Conservation (phyloP, 2,113 vertebrate genomes). For the Pitta sordida region DNA sequence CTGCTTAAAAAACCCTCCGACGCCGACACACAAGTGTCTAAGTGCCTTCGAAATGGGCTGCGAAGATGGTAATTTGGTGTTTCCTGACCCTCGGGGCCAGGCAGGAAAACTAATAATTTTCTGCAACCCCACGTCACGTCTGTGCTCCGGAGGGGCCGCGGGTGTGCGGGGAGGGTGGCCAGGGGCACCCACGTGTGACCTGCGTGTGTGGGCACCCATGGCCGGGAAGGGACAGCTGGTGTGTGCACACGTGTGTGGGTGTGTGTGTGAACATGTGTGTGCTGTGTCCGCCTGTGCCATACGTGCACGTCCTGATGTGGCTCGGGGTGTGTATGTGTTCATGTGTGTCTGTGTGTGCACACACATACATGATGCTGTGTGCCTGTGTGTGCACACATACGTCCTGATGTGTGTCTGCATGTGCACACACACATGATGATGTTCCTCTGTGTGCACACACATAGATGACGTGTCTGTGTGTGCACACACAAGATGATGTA, state of each 20-base stretch:
- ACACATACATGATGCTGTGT: not conserved
- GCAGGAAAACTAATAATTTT: conserved; percentile 46
- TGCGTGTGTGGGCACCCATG: not conserved
- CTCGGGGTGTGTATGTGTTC: no score
- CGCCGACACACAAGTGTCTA: conserved; percentile 14
- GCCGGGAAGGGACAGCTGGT: not conserved
- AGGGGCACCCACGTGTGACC: not conserved
- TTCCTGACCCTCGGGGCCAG: conserved; percentile 71
- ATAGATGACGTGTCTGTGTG: no score
- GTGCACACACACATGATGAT: not conserved
- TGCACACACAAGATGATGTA: not conserved
- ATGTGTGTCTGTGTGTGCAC: not conserved
- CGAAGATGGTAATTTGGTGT: conserved; percentile 59
- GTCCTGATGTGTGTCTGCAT: not conserved
- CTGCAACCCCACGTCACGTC: conserved; percentile 41
- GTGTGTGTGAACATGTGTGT: not conserved
- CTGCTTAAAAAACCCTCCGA: not conserved
- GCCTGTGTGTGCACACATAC: rapidly evolving
- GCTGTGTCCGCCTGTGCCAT: not conserved
- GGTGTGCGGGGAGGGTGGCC: not conserved
- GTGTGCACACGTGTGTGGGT: not conserved
- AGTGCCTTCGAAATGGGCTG: conserved; percentile 6
- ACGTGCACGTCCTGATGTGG: not conserved
- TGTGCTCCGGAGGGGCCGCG: not conserved
- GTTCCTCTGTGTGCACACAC: not conserved